phyloP scores from a whole-genome alignment of 2,888 invertebrate species.

The Galerucella pusilla region DNA sequence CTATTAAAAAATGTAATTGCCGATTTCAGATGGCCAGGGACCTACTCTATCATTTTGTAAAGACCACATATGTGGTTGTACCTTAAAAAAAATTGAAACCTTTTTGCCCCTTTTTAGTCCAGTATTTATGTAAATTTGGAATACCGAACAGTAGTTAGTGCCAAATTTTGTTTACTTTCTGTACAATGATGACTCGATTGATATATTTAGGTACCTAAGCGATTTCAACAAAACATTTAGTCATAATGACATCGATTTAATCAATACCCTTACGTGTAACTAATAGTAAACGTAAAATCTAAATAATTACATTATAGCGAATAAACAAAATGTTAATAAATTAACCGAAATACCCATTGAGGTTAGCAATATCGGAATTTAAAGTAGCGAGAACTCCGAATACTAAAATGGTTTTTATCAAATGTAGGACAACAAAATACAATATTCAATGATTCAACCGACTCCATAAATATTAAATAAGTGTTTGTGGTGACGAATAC shows the following conservation, averaged over 20 bases:
- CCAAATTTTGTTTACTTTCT: too few relatives aligned
- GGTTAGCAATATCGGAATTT: constrained; percentile 35
- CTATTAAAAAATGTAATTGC: too few relatives aligned
- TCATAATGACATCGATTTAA: not conserved
- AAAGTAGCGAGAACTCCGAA: constrained; percentile 29
- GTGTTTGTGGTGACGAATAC: constrained; percentile 28
- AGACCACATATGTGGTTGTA: too few relatives aligned
- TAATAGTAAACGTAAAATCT: not conserved
- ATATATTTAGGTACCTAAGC: too few relatives aligned
- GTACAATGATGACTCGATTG: too few relatives aligned
- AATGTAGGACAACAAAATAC: constrained; percentile 38
- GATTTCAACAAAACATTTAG: not conserved
- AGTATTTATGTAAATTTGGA: too few relatives aligned
- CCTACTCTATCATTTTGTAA: too few relatives aligned
- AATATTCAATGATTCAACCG: constrained; percentile 18
- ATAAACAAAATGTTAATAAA: not conserved
- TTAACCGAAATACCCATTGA: constrained; percentile 27
- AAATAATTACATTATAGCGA: not conserved
- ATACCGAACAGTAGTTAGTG: too few relatives aligned
- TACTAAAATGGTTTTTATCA: constrained; percentile 32
- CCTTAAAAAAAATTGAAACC: too few relatives aligned
- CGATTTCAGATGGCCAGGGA: too few relatives aligned
- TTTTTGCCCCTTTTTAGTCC: too few relatives aligned
- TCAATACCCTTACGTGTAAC: not conserved
- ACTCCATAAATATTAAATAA: constrained; percentile 32